Percentiles rank a stretch among this genome's conserved stretches.
These are phyloP conservation scores for Chlamydotis undulata DNA, from an alignment of 2,113 vertebrate species.

Conservation along the genomic window DNA sequence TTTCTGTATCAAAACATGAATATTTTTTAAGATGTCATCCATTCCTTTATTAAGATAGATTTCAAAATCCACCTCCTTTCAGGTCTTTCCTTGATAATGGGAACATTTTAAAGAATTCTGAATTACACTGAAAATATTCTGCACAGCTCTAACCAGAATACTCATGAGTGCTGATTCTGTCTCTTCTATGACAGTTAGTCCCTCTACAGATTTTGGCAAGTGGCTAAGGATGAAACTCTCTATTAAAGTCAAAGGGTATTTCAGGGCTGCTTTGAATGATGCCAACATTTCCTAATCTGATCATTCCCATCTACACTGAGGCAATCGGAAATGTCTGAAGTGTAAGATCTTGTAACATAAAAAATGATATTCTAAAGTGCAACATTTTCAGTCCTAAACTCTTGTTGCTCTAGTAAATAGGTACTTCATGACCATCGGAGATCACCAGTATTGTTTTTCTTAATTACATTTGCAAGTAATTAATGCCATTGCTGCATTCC, in stretches of 20 bases:
- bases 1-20: neutral
- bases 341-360: neutral
- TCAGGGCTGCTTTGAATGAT: neutral
- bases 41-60: neutral
- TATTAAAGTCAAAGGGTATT: neutral
- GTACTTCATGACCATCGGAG: neutral
- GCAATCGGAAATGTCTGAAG: neutral
- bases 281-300: neutral
- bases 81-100: neutral
- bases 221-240: neutral
- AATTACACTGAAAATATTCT: neutral
- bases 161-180: neutral
- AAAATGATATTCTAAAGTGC: neutral
- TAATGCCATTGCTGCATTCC: neutral
- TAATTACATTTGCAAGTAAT: slow-evolving; percentile 61
- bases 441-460: slow-evolving; percentile 27
- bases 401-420: neutral
- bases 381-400: neutral
- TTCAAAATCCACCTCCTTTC: neutral
- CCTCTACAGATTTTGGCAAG: slow-evolving; percentile 2
- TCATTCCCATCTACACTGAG: neutral
- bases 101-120: slow-evolving; percentile 10
- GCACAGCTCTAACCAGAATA: neutral
- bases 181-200: neutral
- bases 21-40: neutral